A percentile compares a stretch with the other conserved stretches of the same genome.
Conservation (phyloP, 2,797 vertebrate species). For the Micrastur ruficollis region DNA sequence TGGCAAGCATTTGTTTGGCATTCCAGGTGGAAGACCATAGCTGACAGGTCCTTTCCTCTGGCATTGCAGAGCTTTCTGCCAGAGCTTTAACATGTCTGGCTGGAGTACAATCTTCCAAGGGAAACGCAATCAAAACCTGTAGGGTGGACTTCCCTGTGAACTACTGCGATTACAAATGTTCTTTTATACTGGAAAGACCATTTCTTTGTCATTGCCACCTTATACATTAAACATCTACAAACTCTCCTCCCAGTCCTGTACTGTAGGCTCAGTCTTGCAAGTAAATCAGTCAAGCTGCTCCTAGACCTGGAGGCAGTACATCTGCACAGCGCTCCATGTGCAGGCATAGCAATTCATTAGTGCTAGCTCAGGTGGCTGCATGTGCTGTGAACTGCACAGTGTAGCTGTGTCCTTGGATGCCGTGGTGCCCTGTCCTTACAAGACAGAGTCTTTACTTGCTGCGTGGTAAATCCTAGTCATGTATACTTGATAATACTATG, state of each 20-base stretch:
- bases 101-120: neutral
- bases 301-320: neutral
- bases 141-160: neutral
- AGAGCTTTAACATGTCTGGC: neutral
- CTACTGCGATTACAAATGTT: neutral
- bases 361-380: neutral
- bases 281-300: neutral
- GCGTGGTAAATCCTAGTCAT: neutral
- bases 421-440: neutral
- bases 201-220: neutral
- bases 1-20: neutral
- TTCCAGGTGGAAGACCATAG: neutral
- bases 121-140: neutral
- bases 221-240: neutral
- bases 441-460: neutral
- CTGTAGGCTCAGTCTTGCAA: neutral
- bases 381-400: neutral
- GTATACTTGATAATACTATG: neutral
- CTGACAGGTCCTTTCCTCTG: neutral
- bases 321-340: rapidly evolving
- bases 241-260: neutral
- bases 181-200: neutral
- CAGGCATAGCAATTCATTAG: neutral
- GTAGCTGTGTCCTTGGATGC: neutral
- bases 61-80: neutral